phyloP scores from a whole-genome alignment of 2,888 invertebrate genomes.

The Petrolisthes manimaculis region DNA sequence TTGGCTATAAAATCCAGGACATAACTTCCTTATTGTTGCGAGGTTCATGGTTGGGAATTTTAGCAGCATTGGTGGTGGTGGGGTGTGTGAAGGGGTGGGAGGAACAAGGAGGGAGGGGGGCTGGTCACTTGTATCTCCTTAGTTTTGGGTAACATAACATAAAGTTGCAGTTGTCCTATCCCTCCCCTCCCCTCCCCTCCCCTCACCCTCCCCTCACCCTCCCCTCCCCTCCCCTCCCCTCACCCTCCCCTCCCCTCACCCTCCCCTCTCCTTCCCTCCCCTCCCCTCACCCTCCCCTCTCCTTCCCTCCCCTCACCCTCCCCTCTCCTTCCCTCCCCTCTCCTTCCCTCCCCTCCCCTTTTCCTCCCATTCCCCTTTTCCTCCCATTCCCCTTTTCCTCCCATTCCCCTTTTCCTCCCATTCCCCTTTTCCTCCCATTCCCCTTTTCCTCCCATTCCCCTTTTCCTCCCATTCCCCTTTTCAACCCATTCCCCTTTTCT shows the following conservation, averaged over 20 bases:
- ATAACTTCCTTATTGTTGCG: background rate
- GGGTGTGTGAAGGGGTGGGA: background rate
- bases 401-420: background rate
- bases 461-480: background rate
- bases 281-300: conserved; percentile 10
- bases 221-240: too few relatives aligned
- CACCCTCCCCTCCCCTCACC: background rate
- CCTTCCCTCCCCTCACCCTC: background rate
- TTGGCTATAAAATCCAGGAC: too few relatives aligned
- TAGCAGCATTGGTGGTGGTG: background rate
- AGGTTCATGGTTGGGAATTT: background rate
- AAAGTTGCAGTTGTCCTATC: too few relatives aligned
- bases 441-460: background rate
- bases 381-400: background rate
- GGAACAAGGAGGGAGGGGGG: background rate
- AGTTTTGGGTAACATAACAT: too few relatives aligned
- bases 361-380: background rate
- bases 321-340: conserved; percentile 10
- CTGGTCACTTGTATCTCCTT: background rate
- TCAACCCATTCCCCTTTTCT: background rate
- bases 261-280: background rate
- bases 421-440: background rate
- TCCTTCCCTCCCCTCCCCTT: too few relatives aligned
- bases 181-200: too few relatives aligned
- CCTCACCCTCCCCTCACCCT: too few relatives aligned